These are phyloP conservation scores for Tetranychus truncatus DNA, from an alignment of 2,888 invertebrate genomes.

Conservation along the genomic window DNA sequence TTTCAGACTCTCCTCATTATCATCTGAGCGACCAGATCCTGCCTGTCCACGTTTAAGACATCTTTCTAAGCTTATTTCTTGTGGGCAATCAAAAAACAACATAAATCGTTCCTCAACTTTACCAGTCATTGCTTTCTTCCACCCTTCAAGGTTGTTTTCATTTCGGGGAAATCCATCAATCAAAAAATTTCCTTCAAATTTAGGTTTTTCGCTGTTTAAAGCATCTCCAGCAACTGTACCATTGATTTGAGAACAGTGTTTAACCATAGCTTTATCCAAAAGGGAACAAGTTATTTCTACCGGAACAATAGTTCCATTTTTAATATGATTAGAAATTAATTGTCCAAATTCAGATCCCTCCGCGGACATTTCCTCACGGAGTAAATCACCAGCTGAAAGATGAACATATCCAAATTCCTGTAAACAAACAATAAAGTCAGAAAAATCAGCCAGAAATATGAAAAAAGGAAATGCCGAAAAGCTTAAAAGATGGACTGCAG, in stretches of 20 bases:
- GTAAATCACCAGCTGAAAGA: slow-evolving; percentile 54
- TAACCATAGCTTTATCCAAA: slow-evolving; percentile 50
- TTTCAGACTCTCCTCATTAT: slow-evolving; percentile 67
- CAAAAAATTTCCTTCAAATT: slow-evolving; percentile 48
- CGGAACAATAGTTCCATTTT: slow-evolving; percentile 84
- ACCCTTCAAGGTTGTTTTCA: slow-evolving; percentile 84
- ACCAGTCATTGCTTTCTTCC: slow-evolving; percentile 60
- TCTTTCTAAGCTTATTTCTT: slow-evolving; percentile 60
- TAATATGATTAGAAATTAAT: slow-evolving; percentile 76
- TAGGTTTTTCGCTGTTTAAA: slow-evolving; percentile 26
- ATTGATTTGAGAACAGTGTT: slow-evolving; percentile 7
- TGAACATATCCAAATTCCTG: slow-evolving; percentile 39
- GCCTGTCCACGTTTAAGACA: slow-evolving; percentile 69
- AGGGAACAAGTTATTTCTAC: slow-evolving; percentile 93
- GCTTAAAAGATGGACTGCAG: not conserved
- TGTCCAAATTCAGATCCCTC: slow-evolving; percentile 70
- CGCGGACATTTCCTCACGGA: slow-evolving; percentile 70
- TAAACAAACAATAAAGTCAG: slow-evolving; percentile 3
- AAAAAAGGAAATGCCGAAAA: not conserved
- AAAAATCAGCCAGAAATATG: not conserved
- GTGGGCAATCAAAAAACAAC: slow-evolving; percentile 72
- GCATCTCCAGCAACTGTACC: not conserved
- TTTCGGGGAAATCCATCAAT: slow-evolving; percentile 98
- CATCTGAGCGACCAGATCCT: slow-evolving; percentile 81
- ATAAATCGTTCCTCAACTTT: slow-evolving; percentile 70